Conservation (phyloP, 2,888 invertebrate genomes). For the Amblyteles armatorius region DNA sequence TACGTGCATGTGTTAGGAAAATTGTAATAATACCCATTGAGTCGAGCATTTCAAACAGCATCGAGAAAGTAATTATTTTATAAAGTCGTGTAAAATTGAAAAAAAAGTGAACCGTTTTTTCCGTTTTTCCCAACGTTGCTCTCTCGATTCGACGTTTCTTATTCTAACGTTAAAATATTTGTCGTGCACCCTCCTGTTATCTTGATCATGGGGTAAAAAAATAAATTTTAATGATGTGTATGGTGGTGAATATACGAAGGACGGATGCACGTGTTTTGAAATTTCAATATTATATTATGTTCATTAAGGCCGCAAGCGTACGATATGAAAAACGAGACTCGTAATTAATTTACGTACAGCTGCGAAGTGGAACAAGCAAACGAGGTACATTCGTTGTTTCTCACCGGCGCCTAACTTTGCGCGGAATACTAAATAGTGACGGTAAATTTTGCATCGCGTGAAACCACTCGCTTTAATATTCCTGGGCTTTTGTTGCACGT, state of each 20-base stretch:
- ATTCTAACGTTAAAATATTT: conserved; percentile 12
- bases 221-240: not conserved
- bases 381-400: not conserved
- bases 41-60: not conserved
- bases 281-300: not conserved
- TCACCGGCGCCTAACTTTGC: not conserved
- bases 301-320: not conserved
- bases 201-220: not conserved
- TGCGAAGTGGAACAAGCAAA: conserved; percentile 2
- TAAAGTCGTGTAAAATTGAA: no score
- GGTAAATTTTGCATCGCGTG: conserved; percentile 10
- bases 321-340: not conserved
- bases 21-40: not conserved
- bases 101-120: no score
- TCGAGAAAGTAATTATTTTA: no score
- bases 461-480: conserved; percentile 32
- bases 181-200: conserved; percentile 13
- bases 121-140: no score
- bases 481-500: conserved; percentile 8
- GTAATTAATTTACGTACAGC: not conserved
- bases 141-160: not conserved
- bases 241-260: not conserved
- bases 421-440: not conserved
- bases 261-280: not conserved
- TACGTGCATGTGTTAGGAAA: no score